Base-by-base conservation (phyloP, 2,113 vertebrate species). In the Pelecanoides urinatrix region DNA sequence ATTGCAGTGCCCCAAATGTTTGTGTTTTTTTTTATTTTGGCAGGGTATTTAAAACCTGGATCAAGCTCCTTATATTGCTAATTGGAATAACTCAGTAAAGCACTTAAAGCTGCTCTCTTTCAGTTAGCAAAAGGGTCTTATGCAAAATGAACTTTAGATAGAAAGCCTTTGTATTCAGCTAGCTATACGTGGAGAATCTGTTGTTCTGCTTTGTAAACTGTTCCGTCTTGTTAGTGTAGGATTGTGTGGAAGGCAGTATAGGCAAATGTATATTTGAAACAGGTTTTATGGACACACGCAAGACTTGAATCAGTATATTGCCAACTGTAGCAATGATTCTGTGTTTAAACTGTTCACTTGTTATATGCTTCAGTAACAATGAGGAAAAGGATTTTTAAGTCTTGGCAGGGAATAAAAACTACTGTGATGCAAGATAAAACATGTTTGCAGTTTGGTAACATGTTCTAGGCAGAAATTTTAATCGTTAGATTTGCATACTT, bases 381-480 rank as follows among this genome's bases (percentile, higher is more conserved):
- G 20, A 87, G 50, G 65, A 74, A 61, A 89, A 77, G 17, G 26
- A 25, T 49, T 92, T 96, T 68, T 70, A 40, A 63, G 49, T 47
- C 58, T 92, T 88, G 73, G 38, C 36, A 45, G 86, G n/a, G 71
- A 82, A n/a, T 87, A 82, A 84, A 84, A 44, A 30, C 19, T 22
- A 18, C 58, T 42, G 71, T 1, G 7, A 52, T 88, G 77, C 95
- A 95, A 85, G 94, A 95, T 89, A 44, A 88, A 94, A 93, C 96
- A 80, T 90, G 92, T 71, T 94, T 89, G 88, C n/a, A 26, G 12
- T 62, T 86, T 66, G 40, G 62, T 74, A 92, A 62, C 7, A 1
- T 82, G 90, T 86, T 68, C 22, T 70, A 38, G 81, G 84, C 74
- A 76, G 86, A 94, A 91, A 73, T 91, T 76, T 55, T 85, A 94